Conservation (phyloP, 2,113 vertebrate genomes). For the Neodontobutis hainanensis region DNA sequence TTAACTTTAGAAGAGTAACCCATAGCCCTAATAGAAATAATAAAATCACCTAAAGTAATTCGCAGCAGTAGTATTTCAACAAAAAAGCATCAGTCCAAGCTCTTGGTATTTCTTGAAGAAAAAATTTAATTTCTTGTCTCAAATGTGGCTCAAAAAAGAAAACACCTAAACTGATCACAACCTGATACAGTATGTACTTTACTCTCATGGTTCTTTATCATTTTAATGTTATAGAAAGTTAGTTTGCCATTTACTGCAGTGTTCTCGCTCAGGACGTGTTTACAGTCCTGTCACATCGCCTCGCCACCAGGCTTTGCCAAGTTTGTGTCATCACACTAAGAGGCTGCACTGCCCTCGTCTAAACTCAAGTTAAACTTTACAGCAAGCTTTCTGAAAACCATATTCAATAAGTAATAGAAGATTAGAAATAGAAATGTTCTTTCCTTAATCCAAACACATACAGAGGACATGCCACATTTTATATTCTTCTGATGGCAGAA, state of each 20-base stretch:
- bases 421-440: background rate
- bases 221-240: background rate
- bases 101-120: too few species aligned
- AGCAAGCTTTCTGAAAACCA: background rate
- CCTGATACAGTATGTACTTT: too few species aligned
- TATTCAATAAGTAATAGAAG: background rate
- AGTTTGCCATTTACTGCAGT: background rate
- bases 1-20: too few species aligned
- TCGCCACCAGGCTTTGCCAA: background rate
- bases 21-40: too few species aligned
- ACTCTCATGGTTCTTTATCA: background rate
- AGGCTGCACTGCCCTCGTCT: background rate
- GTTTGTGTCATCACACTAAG: constrained; percentile 7
- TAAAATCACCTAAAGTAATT: too few species aligned
- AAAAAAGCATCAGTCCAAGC: too few species aligned
- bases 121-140: too few species aligned
- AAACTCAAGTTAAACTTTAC: background rate
- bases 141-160: too few species aligned
- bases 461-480: background rate
- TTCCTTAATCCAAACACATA: background rate
- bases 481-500: background rate
- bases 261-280: background rate
- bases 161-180: too few species aligned
- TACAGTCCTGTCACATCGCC: constrained; percentile 8
- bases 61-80: too few species aligned